Conservation (phyloP, 2,113 vertebrate genomes). For the Orcinus orca region DNA sequence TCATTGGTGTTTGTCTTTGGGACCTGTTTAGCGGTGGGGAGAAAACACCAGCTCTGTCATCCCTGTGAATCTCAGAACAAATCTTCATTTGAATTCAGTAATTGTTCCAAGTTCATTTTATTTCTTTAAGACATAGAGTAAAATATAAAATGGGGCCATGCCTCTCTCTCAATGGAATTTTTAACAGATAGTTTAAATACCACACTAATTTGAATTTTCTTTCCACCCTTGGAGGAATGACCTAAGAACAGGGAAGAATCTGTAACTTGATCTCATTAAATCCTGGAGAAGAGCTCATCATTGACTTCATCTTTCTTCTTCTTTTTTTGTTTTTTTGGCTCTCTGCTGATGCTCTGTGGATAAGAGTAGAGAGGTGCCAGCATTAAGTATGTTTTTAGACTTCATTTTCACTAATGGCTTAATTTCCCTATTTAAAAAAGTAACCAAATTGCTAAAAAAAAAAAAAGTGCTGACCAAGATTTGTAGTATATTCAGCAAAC, state of each 20-base stretch:
- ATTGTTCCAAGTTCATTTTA: neutral
- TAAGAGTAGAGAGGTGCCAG: neutral
- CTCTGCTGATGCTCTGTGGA: neutral
- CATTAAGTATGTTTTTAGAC: neutral
- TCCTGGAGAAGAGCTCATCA: neutral
- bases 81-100: slow-evolving; percentile 18
- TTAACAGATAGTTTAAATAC: slow-evolving; percentile 35
- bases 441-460: neutral
- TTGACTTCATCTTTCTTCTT: neutral
- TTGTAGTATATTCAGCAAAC: slow-evolving; percentile 30
- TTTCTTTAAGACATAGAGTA: slow-evolving; percentile 19
- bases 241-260: neutral
- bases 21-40: neutral
- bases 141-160: slow-evolving; percentile 1
- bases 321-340: neutral
- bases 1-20: neutral
- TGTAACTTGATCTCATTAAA: slow-evolving; percentile 37
- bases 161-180: slow-evolving; percentile 12
- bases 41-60: neutral
- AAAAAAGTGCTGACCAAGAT: slow-evolving; percentile 31
- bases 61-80: neutral
- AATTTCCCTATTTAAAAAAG: slow-evolving; percentile 25
- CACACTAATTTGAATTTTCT: slow-evolving; percentile 14
- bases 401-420: slow-evolving; percentile 41
- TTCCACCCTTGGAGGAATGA: slow-evolving; percentile 8